Conservation (phyloP, 2,113 vertebrate genomes). For the Regulus satrapa region DNA sequence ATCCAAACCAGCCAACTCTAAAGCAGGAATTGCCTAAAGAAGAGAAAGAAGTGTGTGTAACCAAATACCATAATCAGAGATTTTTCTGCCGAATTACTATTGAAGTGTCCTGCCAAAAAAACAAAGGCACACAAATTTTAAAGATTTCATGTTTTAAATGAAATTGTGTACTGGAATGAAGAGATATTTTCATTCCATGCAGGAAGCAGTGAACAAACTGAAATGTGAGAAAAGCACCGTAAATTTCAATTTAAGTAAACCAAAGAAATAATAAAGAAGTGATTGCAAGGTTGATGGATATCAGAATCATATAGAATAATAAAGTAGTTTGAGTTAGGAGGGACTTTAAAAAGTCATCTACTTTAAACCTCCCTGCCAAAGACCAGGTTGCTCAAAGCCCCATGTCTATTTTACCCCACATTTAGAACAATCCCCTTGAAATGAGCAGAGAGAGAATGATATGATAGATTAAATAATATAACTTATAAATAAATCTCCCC, state of each 20-base stretch:
- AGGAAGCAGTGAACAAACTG: neutral
- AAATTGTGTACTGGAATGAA: neutral
- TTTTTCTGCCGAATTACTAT: neutral
- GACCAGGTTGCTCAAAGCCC: neutral
- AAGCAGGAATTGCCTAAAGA: neutral
- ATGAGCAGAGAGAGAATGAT: neutral
- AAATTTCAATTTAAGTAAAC: neutral
- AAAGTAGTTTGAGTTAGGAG: neutral
- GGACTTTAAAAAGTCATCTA: neutral
- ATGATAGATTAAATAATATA: fast-evolving
- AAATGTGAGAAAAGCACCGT: neutral
- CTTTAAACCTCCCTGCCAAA: neutral
- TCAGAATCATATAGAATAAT: neutral
- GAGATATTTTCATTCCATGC: neutral
- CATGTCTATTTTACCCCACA: neutral
- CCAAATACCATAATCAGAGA: neutral
- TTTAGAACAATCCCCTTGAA: neutral
- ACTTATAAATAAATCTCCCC: neutral
- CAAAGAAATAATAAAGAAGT: neutral
- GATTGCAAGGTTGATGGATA: neutral
- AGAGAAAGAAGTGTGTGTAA: neutral
- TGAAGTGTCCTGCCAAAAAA: neutral
- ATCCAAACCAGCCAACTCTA: neutral
- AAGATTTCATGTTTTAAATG: neutral
- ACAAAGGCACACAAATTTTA: neutral